Conservation (phyloP, 2,113 vertebrate species). For the Anoplopoma fimbria region DNA sequence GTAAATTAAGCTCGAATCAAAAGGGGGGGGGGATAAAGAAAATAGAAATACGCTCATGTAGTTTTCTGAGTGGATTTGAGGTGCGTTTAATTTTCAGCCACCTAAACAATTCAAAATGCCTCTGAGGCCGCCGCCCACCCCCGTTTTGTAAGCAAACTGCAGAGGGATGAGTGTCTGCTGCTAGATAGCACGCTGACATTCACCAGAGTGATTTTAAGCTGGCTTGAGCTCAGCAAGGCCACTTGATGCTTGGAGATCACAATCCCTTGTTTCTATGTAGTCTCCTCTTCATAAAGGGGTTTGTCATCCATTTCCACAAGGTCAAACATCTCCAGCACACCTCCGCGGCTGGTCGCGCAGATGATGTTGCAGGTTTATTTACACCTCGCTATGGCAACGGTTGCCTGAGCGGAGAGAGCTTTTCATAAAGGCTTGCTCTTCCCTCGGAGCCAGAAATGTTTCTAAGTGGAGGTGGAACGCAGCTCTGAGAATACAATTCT, state of each 20-base stretch:
- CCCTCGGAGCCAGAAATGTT: conserved; percentile 26
- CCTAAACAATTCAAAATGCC: conserved; percentile 49
- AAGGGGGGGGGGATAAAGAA: conserved; percentile 25
- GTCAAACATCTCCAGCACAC: conserved; percentile 54
- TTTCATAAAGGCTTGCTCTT: conserved; percentile 32
- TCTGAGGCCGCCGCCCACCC: not conserved
- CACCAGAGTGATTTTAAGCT: not conserved
- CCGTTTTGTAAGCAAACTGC: conserved; percentile 31
- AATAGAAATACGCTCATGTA: not conserved
- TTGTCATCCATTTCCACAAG: conserved; percentile 45
- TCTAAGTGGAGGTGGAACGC: conserved; percentile 35
- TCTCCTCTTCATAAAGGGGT: conserved; percentile 34
- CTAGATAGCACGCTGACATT: conserved; percentile 49
- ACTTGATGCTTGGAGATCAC: conserved; percentile 61
- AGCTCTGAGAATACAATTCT: conserved; percentile 31
- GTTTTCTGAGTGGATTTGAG: conserved; percentile 39
- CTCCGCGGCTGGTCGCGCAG: not conserved
- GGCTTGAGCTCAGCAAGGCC: conserved; percentile 35
- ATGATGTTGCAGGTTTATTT: conserved; percentile 57
- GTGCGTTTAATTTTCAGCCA: conserved; percentile 50
- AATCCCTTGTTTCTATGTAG: conserved; percentile 58
- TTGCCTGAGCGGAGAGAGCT: conserved; percentile 6
- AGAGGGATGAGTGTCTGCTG: conserved; percentile 26
- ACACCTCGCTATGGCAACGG: conserved; percentile 13
- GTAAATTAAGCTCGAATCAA: conserved; percentile 78